Evolutionary conservation across 2,888 invertebrate genomes (phyloP), one percentile per base, ranked within the genome.

Genomic region (Smittia aterrima): DNA sequence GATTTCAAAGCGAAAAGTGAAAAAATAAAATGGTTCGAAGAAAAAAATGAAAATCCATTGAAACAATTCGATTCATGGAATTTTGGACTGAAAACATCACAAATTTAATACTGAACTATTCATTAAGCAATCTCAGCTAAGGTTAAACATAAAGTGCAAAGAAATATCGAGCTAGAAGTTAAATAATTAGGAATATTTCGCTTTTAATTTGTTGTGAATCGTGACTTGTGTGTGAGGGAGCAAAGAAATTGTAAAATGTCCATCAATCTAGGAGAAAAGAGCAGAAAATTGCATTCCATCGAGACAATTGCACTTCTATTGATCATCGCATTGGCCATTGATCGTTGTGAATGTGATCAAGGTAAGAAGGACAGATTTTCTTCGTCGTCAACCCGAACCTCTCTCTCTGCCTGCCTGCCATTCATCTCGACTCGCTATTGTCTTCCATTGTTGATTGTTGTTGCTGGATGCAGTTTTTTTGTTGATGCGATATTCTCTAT

Each of bases 381-480:
- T 22, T 18, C 4, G 3, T n/a, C 47, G 11, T 41, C 20, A 40
- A 20, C 32, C 32, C n/a, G 16, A 6, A 32, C 27, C 18, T 32
- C 32, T 38, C 40, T 9, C 47, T n/a, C 41, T 20, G 22, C 25
- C 41, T 54, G 22, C n/a, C 24, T n/a, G n/a, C 18, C 70, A 58
- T 38, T 58, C 71, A 54, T 54, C 71, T 70, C 27, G 18, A 24
- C 47, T 16, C 25, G n/a, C 25, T 70, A 58, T 71, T 18, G 22
- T 27, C 32, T 24, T 40, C 71, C 71, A 71, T 71, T 71, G 58
- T 70, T 53, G 70, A 53, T 70, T 70, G 53, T 70, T 70, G 53
- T 71, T 71, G 71, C 32, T 58, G 71, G 71, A 71, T 71, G 71
- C 71, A 71, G n/a, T 71, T 70, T 41, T 67, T 70, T 25, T 24